Evolutionary conservation across 2,797 vertebrate species (phyloP).

Genomic region (Hippoglossus hippoglossus): DNA sequence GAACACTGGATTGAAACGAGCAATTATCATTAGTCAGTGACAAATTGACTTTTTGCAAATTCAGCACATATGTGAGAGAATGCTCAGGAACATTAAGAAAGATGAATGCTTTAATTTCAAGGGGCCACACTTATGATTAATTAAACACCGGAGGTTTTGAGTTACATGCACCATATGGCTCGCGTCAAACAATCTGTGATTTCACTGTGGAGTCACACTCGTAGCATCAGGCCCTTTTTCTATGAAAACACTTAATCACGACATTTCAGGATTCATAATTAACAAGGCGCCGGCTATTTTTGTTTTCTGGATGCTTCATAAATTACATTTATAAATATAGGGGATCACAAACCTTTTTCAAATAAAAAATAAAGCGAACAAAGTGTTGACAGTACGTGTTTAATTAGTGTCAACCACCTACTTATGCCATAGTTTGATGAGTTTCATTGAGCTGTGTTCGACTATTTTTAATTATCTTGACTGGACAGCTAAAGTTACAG

Average conservation of each 20-base stretch:
- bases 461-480: too few relatives aligned
- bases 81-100: conserved; percentile 20
- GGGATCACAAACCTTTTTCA: conserved; percentile 4
- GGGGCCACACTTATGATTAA: conserved; percentile 57
- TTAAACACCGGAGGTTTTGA: conserved; percentile 44
- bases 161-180: conserved; percentile 47
- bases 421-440: too few relatives aligned
- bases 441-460: too few relatives aligned
- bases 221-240: conserved; percentile 34
- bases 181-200: conserved; percentile 38
- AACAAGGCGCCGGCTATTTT: conserved; percentile 22
- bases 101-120: conserved; percentile 19
- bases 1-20: conserved; percentile 33
- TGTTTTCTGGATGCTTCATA: conserved; percentile 20
- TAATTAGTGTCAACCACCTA: too few relatives aligned
- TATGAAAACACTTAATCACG: conserved; percentile 49
- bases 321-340: conserved; percentile 15
- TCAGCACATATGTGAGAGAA: conserved; percentile 22
- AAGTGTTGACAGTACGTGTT: background rate
- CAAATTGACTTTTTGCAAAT: conserved; percentile 30
- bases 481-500: too few relatives aligned
- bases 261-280: conserved; percentile 47
- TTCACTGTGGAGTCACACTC: conserved; percentile 45
- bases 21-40: conserved; percentile 29
- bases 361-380: conserved; percentile 8